phyloP scores from a whole-genome alignment of 2,888 invertebrate genomes.

The Lamellibrachia satsuma region DNA sequence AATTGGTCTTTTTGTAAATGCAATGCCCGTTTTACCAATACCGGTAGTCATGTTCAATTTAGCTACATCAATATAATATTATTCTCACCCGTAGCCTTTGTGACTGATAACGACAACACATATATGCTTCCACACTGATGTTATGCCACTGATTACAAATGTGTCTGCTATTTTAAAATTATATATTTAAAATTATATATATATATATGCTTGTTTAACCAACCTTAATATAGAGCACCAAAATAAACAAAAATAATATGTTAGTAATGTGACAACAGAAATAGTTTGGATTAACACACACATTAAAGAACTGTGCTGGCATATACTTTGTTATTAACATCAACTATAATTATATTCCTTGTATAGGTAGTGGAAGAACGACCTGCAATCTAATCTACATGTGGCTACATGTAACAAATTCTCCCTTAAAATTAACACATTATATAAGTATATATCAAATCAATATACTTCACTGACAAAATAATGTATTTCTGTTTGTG shows the following conservation, averaged over 20 bases:
- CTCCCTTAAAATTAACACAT: neutral
- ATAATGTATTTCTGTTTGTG: neutral
- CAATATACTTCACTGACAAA: neutral
- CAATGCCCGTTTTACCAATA: conserved; percentile 5
- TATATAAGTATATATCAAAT: neutral
- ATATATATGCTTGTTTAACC: neutral
- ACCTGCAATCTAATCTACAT: neutral
- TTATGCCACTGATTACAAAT: no score
- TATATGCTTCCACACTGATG: no score
- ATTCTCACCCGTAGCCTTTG: neutral
- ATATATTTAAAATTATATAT: no score
- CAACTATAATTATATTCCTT: neutral
- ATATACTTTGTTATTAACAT: neutral
- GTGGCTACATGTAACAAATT: neutral
- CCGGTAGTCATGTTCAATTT: neutral
- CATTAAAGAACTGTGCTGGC: neutral
- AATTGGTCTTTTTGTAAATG: neutral
- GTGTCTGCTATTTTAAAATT: no score
- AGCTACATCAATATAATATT: neutral
- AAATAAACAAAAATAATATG: neutral
- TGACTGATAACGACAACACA: neutral
- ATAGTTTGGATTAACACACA: neutral
- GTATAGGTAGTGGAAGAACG: neutral
- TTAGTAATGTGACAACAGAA: neutral
- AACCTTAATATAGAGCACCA: neutral